Base-by-base conservation (phyloP, 2,113 vertebrate genomes). In the Dromaius novaehollandiae region DNA sequence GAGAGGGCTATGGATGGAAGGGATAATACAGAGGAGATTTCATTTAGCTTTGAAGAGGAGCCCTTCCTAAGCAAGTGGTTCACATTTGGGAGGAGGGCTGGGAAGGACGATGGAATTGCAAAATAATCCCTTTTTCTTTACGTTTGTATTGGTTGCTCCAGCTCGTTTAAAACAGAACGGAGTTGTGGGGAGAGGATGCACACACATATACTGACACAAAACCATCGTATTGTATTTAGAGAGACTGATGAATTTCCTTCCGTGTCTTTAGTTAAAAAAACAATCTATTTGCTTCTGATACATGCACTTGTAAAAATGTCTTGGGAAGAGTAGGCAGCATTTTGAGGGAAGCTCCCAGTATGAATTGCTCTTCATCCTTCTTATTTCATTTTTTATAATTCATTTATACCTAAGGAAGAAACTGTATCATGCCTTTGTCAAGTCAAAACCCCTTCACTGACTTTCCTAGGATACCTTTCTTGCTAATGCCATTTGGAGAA, bases 31-130 rank as follows among this genome's bases (percentile, higher is more conserved):
- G 76, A 81, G 92, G 93, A 92, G 71, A 71, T 88, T 93, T 93
- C 7, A 34, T 75, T 78, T 91, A 61, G 94, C 87, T 97, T 97
- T 97, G 94, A 97, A 95, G 79, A 93, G 30, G 30, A 91, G 25
- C 42, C n/a, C 25, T 81, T 95, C 32, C 68, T 81, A 93, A 81
- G 73, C 91, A 93, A 96, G 68, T 96, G 71, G 86, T 97, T 84
- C 46, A 68, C 76, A 91, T 97, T 96, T 95, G 51, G 51, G 32
- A 74, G 44, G 28, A 58, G 38, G 21, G 50, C 63, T 70, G 20
- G 38, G 46, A 87, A 60, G 61, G 65, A 86, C 60, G 32, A 60
- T 2, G 13, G 74, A 88, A 82, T 40, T 84, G 89, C 82, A 91
- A 93, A 94, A 79, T 71, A 79, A 90, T 94, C 76, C 38, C 21